Evolutionary conservation across 2,797 vertebrate genomes (phyloP).

Genomic region (Cryptoprocta ferox): DNA sequence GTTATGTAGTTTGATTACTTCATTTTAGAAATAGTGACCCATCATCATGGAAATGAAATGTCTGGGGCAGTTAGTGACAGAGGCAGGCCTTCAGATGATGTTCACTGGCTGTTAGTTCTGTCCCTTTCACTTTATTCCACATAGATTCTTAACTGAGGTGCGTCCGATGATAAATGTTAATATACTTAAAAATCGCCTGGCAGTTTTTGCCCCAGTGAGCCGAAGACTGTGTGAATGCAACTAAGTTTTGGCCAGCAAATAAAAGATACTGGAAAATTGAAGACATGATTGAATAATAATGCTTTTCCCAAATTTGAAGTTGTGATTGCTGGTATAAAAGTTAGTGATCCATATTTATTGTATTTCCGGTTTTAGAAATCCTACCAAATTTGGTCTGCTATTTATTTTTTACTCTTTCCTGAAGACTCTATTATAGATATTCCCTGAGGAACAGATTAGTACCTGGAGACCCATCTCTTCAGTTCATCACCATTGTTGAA

Average conservation of each 20-base stretch:
- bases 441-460: neutral
- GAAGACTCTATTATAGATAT: neutral
- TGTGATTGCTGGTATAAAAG: constrained; percentile 3
- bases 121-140: neutral
- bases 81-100: neutral
- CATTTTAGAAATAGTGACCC: neutral
- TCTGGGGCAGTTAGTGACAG: neutral
- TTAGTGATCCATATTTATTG: neutral
- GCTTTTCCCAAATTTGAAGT: constrained; percentile 8
- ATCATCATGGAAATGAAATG: neutral
- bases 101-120: neutral
- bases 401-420: neutral
- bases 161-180: neutral
- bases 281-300: constrained; percentile 23
- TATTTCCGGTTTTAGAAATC: neutral
- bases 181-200: neutral
- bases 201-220: neutral
- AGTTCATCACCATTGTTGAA: neutral
- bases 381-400: neutral
- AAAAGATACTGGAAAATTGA: neutral
- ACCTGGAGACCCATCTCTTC: neutral
- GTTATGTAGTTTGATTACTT: neutral
- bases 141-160: neutral
- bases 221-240: neutral
- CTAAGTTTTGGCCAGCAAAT: constrained; percentile 41